Conservation (phyloP, 2,888 invertebrate species). For the Tipula helvola region DNA sequence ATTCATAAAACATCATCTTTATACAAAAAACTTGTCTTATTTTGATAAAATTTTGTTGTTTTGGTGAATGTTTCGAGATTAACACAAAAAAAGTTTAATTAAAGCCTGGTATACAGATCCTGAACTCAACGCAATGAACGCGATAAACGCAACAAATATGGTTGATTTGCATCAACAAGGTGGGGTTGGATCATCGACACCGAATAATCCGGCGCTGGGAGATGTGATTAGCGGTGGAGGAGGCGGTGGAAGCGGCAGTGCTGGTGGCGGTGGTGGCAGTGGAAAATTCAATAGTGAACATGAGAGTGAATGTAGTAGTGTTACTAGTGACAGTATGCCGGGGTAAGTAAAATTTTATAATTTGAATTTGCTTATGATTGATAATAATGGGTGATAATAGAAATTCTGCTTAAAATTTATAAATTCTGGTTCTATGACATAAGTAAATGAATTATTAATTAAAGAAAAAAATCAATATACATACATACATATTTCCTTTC, state of each 20-base stretch:
- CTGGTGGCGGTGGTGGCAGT: conserved; percentile 35
- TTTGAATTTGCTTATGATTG: not conserved
- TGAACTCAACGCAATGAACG: conserved; percentile 12
- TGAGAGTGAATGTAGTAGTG: conserved; percentile 76
- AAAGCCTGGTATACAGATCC: conserved; percentile 22
- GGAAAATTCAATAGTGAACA: conserved; percentile 68
- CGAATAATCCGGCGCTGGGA: conserved; percentile 22
- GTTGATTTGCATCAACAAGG: conserved; percentile 8
- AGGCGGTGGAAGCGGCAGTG: conserved; percentile 33
- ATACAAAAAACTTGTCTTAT: not conserved
- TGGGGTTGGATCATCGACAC: conserved; percentile 18
- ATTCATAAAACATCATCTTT: conserved; percentile 7
- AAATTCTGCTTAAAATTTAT: not conserved
- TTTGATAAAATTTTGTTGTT: conserved; percentile 9
- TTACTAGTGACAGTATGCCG: conserved; percentile 60
- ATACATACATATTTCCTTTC: not conserved
- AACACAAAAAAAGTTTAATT: conserved; percentile 17
- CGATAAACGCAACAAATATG: not conserved
- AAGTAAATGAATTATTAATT: not conserved
- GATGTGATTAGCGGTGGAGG: conserved; percentile 28
- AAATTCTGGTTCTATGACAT: not conserved
- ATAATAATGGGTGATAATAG: not conserved
- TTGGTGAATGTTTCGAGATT: conserved; percentile 7
- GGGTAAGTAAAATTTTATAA: conserved; percentile 24
- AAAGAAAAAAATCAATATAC: not conserved